Evolutionary conservation across 1,140 invertebrate species (phyloP), one percentile per base, ranked within the genome.

Genomic region (Eubasilissa regina): DNA sequence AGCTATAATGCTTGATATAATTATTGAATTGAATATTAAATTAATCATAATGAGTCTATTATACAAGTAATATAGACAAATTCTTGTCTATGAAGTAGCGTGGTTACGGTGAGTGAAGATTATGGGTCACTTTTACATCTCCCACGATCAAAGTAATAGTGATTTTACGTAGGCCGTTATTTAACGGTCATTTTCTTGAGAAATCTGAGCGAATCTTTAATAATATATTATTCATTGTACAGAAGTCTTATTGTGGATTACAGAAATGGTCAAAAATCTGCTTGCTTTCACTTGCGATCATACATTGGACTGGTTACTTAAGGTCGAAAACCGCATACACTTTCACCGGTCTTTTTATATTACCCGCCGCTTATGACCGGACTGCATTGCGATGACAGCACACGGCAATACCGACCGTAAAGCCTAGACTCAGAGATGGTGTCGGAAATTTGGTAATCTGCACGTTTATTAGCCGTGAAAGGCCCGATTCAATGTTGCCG

Each of bases 261-360:
- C 35, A 35, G 35, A 64, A 64, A 64, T 64, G 25, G 13, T 64
- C 60, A 25, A 72, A 51, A 47, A 72, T 72, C 45, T 35, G 73
- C 44, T 58, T 43, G 73, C 73, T 75, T 75, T 75, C 73, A 75
- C 73, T 43, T 9, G 9, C 17, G 19, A 35, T 35, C 25, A 35
- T 35, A 6, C 17, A 53, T 44, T 56, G 48, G 21, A 44, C 48
- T 56, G 73, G 73, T 55, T 56, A 75, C 43, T n/a, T 53, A 75
- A 75, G 73, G 73, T 75, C 73, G 73, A 56, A 75, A 75, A 47
- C 45, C 17, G 45, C 68, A 19, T 55, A 72, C 25, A 75, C 73
- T 75, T 75, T 75, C 73, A 75, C 73, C 21, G 53, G 73, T 17
- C 53, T 75, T 75, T 58, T 75, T 19, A 35, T 35, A 56, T 53